phyloP scores from a whole-genome alignment of 2,797 vertebrate species.

The Poeciliopsis turneri region DNA sequence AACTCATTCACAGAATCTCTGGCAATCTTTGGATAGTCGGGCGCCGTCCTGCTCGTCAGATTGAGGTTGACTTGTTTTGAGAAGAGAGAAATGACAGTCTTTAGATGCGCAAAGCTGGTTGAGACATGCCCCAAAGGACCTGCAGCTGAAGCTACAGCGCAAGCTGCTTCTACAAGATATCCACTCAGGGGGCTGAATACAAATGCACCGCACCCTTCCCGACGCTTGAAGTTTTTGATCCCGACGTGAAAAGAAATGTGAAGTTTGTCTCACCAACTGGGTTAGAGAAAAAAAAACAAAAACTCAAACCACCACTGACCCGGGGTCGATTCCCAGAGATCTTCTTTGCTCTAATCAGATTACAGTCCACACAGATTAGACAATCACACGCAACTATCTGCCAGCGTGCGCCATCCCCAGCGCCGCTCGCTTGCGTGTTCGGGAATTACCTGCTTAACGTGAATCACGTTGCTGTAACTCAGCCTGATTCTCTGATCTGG shows the following conservation, averaged over 20 bases:
- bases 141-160: background rate
- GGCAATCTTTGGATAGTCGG: background rate
- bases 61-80: background rate
- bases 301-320: slow-evolving; percentile 37
- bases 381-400: slow-evolving; percentile 43
- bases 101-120: slow-evolving; percentile 2
- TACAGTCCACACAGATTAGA: slow-evolving; percentile 71
- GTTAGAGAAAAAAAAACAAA: background rate
- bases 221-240: background rate
- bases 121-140: background rate
- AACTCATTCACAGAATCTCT: background rate
- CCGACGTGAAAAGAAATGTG: background rate
- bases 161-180: slow-evolving; percentile 1
- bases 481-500: slow-evolving; percentile 66
- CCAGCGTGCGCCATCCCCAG: slow-evolving; percentile 10
- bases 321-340: slow-evolving; percentile 55
- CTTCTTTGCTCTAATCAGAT: slow-evolving; percentile 77
- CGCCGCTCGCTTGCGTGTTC: slow-evolving; percentile 40
- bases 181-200: background rate
- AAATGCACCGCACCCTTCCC: background rate
- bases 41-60: background rate
- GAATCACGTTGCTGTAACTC: slow-evolving; percentile 66
- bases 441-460: slow-evolving; percentile 66
- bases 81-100: background rate
- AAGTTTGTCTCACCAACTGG: slow-evolving; percentile 15